Base-by-base conservation (phyloP, 2,797 vertebrate genomes). In the Sebastes oblongus region DNA sequence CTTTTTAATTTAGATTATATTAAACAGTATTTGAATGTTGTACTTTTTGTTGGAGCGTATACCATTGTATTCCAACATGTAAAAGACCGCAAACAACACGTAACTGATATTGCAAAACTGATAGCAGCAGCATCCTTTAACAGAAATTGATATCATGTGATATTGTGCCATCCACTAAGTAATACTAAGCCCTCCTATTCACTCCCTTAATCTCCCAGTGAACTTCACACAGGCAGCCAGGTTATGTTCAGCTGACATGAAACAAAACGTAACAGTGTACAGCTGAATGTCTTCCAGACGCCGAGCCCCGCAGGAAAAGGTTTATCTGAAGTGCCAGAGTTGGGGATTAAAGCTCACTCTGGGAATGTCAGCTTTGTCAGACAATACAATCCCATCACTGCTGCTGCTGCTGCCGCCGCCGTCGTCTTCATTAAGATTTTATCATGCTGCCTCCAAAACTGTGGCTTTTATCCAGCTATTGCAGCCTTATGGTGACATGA, bases 291-390 rank as follows among this genome's bases (percentile, higher is more conserved):
- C 85, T 86, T 61, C 73, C 84, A 72, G 79, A 83, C 24, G 68
- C 62, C 52, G 36, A 75, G 50, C 64, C 70, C 62, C 54, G 69
- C 56, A 87, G 69, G 55, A 89, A 54, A 74, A 81, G 70, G 78
- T 81, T 60, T 73, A 75, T 85, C 77, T 78, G 72, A 46, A 72
- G 81, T 88, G 83, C 85, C 88, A 90, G 80, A 72, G 81, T 78
- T 75, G 58, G 72, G 88, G 90, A 93, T 91, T 92, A 90, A 87
- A 90, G 90, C 58, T 84, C 87, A 77, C 83, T 89, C 62, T 82
- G 85, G 82, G 86, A 93, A 90, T 83, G 84, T 90, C 84, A 91
- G 79, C 78, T 88, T 86, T 86, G 90, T 89, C 78, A 83, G 75
- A 87, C 66, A 81, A 86, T 66, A 80, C 65, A 79, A 34, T 73